Percentiles rank a stretch among this genome's conserved stretches.
Evolutionary conservation across 1,140 invertebrate species (phyloP).

Genomic region (Dolichoris vasculosae): DNA sequence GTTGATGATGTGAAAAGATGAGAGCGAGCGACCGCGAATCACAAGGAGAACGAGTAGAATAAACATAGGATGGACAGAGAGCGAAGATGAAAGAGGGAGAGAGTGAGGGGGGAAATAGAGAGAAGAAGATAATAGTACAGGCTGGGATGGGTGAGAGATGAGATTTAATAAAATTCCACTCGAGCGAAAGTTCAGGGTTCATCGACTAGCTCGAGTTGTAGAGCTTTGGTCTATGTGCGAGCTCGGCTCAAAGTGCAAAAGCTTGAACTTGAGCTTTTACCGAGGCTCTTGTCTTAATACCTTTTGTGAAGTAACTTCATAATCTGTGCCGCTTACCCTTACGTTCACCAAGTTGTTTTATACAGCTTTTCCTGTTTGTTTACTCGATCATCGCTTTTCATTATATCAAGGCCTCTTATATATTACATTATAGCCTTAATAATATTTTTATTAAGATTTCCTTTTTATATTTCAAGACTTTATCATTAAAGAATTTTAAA

Average conservation of each 20-base stretch:
- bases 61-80: not conserved
- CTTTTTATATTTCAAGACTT: not conserved
- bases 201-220: not conserved
- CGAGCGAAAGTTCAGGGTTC: constrained; percentile 43
- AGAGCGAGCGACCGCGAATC: not conserved
- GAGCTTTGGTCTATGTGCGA: constrained; percentile 5
- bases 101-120: not conserved
- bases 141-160: not conserved
- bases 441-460: constrained; percentile 18
- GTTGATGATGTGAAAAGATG: constrained; percentile 30
- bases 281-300: constrained; percentile 38
- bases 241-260: constrained; percentile 29
- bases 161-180: constrained; percentile 45
- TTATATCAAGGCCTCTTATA: constrained; percentile 11
- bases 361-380: constrained; percentile 41
- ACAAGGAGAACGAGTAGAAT: not conserved
- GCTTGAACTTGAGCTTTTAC: constrained; percentile 44
- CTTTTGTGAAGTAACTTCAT: constrained; percentile 44
- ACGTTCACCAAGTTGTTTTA: constrained; percentile 25
- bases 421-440: not conserved
- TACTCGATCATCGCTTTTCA: constrained; percentile 31
- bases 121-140: not conserved
- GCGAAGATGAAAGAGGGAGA: not conserved
- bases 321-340: constrained; percentile 32
- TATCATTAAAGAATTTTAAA: not conserved